phyloP scores from a whole-genome alignment of 2,888 invertebrate species.

The Diloba caeruleocephala region DNA sequence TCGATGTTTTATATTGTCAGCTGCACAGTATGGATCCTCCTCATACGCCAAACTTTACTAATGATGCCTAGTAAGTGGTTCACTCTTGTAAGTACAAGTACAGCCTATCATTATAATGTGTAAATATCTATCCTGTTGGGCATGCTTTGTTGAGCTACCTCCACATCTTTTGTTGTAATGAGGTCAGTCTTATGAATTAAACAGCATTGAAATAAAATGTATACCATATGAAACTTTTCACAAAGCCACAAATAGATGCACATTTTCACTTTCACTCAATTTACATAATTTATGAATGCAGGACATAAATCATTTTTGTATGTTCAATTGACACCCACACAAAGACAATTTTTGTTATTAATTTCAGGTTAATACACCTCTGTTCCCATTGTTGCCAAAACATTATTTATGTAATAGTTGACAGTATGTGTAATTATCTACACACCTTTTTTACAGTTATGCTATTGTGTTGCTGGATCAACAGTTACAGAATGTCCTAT shows the following conservation, averaged over 20 bases:
- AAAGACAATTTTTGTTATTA: conserved; percentile 38
- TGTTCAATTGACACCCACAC: conserved; percentile 32
- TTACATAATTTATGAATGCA: conserved; percentile 35
- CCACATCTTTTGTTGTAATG: conserved; percentile 67
- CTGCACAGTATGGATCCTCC: conserved; percentile 98
- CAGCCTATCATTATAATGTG: conserved; percentile 21
- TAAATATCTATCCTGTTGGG: conserved; percentile 37
- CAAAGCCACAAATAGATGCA: conserved; percentile 11
- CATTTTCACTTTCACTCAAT: conserved; percentile 52
- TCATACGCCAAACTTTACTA: conserved; percentile 96
- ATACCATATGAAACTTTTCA: conserved; percentile 28
- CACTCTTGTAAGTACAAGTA: conserved; percentile 40
- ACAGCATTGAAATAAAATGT: no score
- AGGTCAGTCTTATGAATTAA: conserved; percentile 60
- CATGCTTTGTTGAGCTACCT: conserved; percentile 61
- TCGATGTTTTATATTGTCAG: conserved; percentile 98
- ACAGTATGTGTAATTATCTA: conserved; percentile 47
- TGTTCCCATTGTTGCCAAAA: conserved; percentile 46
- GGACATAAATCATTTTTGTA: conserved; percentile 24
- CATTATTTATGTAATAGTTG: conserved; percentile 31
- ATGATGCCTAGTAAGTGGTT: conserved; percentile 96
- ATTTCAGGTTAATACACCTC: conserved; percentile 53
- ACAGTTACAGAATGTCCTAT: conserved; percentile 25
- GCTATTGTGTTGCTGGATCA: conserved; percentile 30
- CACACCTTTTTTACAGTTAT: conserved; percentile 20